Conservation (phyloP, 2,888 invertebrate genomes). For the Zaprionus bogoriensis region DNA sequence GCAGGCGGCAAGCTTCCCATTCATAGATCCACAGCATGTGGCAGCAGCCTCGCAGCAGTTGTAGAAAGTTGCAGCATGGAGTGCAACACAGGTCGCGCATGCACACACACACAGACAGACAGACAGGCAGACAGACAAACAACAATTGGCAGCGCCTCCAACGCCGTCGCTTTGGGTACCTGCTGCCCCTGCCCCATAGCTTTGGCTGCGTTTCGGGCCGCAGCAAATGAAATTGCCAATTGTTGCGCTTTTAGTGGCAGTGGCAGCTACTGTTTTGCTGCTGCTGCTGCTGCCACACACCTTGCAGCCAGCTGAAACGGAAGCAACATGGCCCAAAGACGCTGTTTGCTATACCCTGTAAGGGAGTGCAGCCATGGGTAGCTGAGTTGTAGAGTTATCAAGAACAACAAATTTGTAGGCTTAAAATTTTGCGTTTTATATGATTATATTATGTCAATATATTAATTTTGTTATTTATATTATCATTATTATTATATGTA, state of each 20-base stretch:
- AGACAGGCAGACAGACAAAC: slow-evolving; percentile 17
- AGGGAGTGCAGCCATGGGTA: background rate
- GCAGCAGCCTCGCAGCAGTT: slow-evolving; percentile 55
- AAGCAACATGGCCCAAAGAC: slow-evolving; percentile 40
- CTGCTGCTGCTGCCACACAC: slow-evolving; percentile 67
- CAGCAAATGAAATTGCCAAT: slow-evolving; percentile 74
- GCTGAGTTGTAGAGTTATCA: too few relatives aligned
- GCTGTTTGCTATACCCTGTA: slow-evolving; percentile 14
- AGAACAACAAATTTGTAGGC: too few relatives aligned
- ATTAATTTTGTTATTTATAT: background rate
- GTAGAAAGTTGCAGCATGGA: slow-evolving; percentile 60
- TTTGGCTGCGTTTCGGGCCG: slow-evolving; percentile 51
- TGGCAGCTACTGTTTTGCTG: slow-evolving; percentile 69
- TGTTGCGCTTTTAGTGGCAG: slow-evolving; percentile 62
- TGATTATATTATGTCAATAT: background rate
- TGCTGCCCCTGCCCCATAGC: slow-evolving; percentile 42
- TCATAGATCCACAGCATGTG: slow-evolving; percentile 72
- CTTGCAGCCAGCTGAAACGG: slow-evolving; percentile 60
- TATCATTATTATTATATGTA: background rate
- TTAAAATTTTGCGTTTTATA: too few relatives aligned
- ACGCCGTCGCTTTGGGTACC: slow-evolving; percentile 58
- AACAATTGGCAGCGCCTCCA: slow-evolving; percentile 32
- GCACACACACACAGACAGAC: slow-evolving; percentile 6
- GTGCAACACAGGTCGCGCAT: slow-evolving; percentile 47
- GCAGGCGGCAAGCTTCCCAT: slow-evolving; percentile 35